Base-by-base conservation (phyloP, 1,140 invertebrate species). In the Cyphomyrmex costatus region DNA sequence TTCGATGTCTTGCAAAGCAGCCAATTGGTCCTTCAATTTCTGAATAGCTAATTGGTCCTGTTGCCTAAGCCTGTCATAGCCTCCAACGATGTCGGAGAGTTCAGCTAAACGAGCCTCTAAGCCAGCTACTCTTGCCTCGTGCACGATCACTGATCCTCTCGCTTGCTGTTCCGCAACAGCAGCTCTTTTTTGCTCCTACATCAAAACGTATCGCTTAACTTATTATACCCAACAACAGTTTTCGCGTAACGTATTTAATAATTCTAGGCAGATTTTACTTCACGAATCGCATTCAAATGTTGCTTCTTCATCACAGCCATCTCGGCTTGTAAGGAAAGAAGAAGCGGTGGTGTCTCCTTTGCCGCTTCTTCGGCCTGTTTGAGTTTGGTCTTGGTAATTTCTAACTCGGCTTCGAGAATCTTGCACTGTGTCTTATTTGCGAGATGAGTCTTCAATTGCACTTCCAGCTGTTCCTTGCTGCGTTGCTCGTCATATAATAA, bases 41-140 rank as follows among this genome's bases (percentile, higher is more conserved):
- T 97, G 96, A 92, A 98, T 98, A 30, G 96, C 96, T 79, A 96
- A 95, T 92, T 98, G 97, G 94, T 98, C 98, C 88, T 97, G 96
- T 73, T 97, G 96, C 56, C 97, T 94, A 6, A 97, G 91, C 79
- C 97, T 95, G 91, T 98, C 98, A 90, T 98, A 98, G 86, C 96
- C 96, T 2, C 98, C 98, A 46, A 98, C 96, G 0, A 97, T 97
- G 74, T 96, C 96, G 0, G 97, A 98, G 10, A 98, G 94, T 92
- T 98, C 98, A 0, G 98, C 97, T 14, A 98, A 92, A 88, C 97
- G 96, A 4, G 96, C 96, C 94, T 98, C 98, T 70, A 98, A 95
- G 73, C 96, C 96, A 5, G 97, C 97, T 0, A 98, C 97, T 90
- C 98, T 95, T 58, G 97, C 96, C 94, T 98, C 98, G 91, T 97